phyloP scores from a whole-genome alignment of 2,797 vertebrate species.

The Staurois parvus region DNA sequence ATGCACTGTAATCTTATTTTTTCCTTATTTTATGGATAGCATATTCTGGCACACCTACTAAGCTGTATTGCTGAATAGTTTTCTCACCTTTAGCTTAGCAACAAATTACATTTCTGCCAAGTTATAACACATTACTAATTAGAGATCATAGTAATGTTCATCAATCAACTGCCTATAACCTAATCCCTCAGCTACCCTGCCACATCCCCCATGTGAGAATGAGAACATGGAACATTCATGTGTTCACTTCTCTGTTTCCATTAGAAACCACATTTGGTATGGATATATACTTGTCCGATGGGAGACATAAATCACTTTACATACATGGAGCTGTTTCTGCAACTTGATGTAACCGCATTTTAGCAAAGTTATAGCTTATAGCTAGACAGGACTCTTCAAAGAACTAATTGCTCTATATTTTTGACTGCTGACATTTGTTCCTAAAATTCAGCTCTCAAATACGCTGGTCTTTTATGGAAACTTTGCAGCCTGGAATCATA shows the following conservation, averaged over 20 bases:
- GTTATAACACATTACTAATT: not conserved
- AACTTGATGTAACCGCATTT: conserved; percentile 42
- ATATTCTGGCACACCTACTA: no score
- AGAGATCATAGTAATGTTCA: not conserved
- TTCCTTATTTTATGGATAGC: no score
- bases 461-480: not conserved
- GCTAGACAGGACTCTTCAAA: conserved; percentile 10
- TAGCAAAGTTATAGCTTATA: conserved; percentile 12
- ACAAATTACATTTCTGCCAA: no score
- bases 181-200: conserved; percentile 18
- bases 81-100: no score
- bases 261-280: conserved; percentile 30
- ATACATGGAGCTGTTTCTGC: conserved; percentile 16
- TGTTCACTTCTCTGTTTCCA: conserved; percentile 34
- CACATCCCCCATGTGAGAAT: conserved; percentile 23
- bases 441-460: not conserved
- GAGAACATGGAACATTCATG: conserved; percentile 43
- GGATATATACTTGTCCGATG: conserved; percentile 15
- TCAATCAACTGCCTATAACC: not conserved
- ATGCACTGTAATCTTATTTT: no score
- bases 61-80: no score
- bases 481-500: not conserved
- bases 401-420: conserved; percentile 12
- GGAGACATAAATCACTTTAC: conserved; percentile 25
- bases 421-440: conserved; percentile 17